phyloP scores from a whole-genome alignment of 2,797 vertebrate species.

The Urosaurus nigricauda region DNA sequence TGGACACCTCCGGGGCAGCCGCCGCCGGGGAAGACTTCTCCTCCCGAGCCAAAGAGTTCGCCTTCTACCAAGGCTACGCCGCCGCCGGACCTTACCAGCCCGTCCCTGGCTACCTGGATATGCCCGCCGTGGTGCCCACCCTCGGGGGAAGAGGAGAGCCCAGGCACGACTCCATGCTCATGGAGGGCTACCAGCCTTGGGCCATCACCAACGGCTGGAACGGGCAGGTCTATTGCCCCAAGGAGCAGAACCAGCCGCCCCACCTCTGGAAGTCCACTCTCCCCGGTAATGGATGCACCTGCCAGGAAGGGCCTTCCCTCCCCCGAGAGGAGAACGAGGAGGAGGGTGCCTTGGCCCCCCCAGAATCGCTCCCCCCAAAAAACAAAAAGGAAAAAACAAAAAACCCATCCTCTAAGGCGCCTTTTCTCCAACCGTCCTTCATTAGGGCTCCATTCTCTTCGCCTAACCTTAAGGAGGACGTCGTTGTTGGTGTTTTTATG shows the following conservation, averaged over 20 bases:
- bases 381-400: no score
- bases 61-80: conserved; percentile 97
- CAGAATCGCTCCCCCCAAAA: not conserved
- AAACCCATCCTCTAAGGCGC: not conserved
- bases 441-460: not conserved
- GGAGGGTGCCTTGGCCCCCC: not conserved
- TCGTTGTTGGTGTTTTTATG: no score
- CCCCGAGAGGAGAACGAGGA: not conserved
- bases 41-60: conserved; percentile 94
- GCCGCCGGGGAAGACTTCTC: conserved; percentile 90
- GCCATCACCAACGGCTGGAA: conserved; percentile 96
- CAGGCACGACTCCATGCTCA: conserved; percentile 91
- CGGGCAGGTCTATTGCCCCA: conserved; percentile 96
- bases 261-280: conserved; percentile 95
- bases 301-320: conserved; percentile 65
- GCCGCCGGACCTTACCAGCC: conserved; percentile 90
- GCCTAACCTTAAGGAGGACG: not conserved
- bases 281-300: conserved; percentile 90
- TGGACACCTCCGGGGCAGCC: conserved; percentile 84
- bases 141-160: conserved; percentile 90
- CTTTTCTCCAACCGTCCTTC: conserved; percentile 34
- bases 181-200: conserved; percentile 98
- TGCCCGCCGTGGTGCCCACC: conserved; percentile 93
- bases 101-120: conserved; percentile 94
- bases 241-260: conserved; percentile 93